Percentiles rank a stretch among this genome's conserved stretches.
Evolutionary conservation across 2,113 vertebrate genomes (phyloP).

Genomic region (Alosa alosa): DNA sequence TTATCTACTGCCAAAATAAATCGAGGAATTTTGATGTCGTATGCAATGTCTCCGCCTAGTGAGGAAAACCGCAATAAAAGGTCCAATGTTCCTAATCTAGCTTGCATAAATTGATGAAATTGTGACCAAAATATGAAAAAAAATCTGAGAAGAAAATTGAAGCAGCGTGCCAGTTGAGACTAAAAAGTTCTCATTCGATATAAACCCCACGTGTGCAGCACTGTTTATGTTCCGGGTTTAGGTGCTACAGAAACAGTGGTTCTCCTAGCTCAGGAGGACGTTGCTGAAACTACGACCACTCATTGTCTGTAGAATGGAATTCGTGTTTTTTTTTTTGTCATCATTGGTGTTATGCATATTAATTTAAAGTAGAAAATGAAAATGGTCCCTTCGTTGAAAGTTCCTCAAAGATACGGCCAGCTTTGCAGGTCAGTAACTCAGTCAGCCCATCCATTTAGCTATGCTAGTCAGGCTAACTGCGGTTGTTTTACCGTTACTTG

Average conservation of each 20-base stretch:
- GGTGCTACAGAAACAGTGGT: not conserved
- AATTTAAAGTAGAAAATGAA: conserved; percentile 52
- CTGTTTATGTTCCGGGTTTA: conserved; percentile 17
- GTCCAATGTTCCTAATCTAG: too few relatives aligned
- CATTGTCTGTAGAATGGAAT: not conserved
- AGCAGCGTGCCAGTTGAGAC: not conserved
- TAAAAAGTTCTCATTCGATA: not conserved
- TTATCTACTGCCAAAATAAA: too few relatives aligned
- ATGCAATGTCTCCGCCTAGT: not conserved
- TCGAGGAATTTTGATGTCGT: too few relatives aligned
- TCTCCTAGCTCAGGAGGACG: too few relatives aligned
- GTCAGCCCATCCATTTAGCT: not conserved
- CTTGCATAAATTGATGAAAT: not conserved
- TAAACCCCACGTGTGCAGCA: not conserved
- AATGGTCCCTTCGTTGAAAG: conserved; percentile 57
- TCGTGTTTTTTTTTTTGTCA: not conserved
- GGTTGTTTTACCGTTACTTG: not conserved
- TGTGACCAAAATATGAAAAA: not conserved
- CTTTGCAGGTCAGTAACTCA: conserved; percentile 56
- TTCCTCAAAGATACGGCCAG: conserved; percentile 59
- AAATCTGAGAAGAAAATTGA: not conserved
- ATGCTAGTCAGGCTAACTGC: not conserved
- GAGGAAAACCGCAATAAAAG: not conserved
- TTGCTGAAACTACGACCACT: not conserved
- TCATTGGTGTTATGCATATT: not conserved